Percentiles rank a stretch among this genome's conserved stretches.
These are phyloP conservation scores for Drosophila rufa DNA, from an alignment of 1,140 invertebrate genomes.

Conservation along the genomic window DNA sequence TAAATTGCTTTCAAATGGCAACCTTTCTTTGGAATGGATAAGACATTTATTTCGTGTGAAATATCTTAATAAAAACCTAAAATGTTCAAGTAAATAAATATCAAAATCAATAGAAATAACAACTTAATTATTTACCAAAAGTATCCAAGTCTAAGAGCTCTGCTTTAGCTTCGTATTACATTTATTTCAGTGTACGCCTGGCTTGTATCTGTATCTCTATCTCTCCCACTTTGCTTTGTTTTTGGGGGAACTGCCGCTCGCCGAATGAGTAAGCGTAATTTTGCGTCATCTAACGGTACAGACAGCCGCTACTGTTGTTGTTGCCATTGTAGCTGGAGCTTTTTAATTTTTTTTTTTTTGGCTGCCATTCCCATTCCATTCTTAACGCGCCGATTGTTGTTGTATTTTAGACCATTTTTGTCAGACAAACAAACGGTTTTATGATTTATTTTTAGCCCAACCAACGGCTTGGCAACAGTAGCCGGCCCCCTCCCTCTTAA, in stretches of 20 bases:
- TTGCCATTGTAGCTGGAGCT: conserved; percentile 52
- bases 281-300: conserved; percentile 81
- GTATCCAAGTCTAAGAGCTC: too few species aligned
- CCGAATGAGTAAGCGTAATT: conserved; percentile 82
- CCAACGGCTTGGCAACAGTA: conserved; percentile 68
- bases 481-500: not conserved
- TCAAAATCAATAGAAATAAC: not conserved
- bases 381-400: conserved; percentile 57
- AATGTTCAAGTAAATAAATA: not conserved
- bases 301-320: conserved; percentile 75
- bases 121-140: too few species aligned
- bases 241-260: conserved; percentile 55
- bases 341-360: conserved; percentile 54
- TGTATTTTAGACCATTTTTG: conserved; percentile 81
- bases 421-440: conserved; percentile 79
- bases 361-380: conserved; percentile 62
- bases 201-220: conserved; percentile 32
- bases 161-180: too few species aligned
- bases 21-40: not conserved
- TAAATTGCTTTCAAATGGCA: not conserved
- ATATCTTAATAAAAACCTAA: not conserved
- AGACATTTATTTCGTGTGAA: not conserved
- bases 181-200: conserved; percentile 8
- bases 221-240: conserved; percentile 34
- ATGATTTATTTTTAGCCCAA: conserved; percentile 76